Evolutionary conservation across 2,888 invertebrate genomes (phyloP).

Genomic region (Ennomos fuscantarius): DNA sequence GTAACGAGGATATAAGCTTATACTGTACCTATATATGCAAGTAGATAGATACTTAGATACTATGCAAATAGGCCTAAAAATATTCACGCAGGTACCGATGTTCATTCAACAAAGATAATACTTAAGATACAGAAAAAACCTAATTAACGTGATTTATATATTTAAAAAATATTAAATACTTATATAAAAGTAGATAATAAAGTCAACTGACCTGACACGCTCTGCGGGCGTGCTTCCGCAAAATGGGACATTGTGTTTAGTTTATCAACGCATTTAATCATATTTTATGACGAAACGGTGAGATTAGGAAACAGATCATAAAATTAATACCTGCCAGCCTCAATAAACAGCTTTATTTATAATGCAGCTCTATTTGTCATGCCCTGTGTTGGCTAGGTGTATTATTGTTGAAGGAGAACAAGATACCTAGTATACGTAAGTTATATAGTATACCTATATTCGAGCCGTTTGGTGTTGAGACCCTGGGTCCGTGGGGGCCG

Average conservation of each 20-base stretch:
- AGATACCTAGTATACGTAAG: too few relatives aligned
- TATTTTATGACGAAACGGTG: conserved; percentile 6
- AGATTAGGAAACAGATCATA: conserved; percentile 4
- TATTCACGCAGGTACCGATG: too few relatives aligned
- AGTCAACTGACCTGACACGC: conserved; percentile 34
- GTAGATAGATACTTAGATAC: too few relatives aligned
- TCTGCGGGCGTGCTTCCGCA: conserved; percentile 36
- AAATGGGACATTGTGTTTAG: conserved; percentile 36
- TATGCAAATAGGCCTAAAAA: too few relatives aligned
- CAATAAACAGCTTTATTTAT: conserved; percentile 21
- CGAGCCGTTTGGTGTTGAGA: too few relatives aligned
- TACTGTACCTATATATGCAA: too few relatives aligned
- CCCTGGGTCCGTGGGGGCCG: too few relatives aligned
- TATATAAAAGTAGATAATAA: too few relatives aligned
- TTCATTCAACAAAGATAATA: too few relatives aligned
- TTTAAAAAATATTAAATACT: conserved; percentile 10
- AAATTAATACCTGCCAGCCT: conserved; percentile 16
- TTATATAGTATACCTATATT: too few relatives aligned
- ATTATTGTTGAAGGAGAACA: too few relatives aligned
- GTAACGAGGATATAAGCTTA: too few relatives aligned
- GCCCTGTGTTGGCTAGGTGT: background rate
- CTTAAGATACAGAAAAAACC: background rate
- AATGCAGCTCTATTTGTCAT: background rate
- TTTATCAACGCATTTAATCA: conserved; percentile 32
- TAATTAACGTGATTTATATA: background rate